Conservation (phyloP, 2,888 invertebrate species). For the Lithophane ornitopus region DNA sequence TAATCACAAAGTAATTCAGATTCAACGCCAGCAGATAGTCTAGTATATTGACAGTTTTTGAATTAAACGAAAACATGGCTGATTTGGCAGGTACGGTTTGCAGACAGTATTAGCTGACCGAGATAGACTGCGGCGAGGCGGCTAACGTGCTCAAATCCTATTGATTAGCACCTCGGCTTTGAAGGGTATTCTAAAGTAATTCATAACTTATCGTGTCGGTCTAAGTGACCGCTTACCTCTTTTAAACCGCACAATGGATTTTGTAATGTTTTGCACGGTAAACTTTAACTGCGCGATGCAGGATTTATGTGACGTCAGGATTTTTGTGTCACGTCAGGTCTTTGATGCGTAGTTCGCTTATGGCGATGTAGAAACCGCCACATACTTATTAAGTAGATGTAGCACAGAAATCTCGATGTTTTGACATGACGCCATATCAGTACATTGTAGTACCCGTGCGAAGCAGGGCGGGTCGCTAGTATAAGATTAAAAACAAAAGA, state of each 20-base stretch:
- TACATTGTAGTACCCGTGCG: background rate
- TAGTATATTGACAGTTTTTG: conserved; percentile 13
- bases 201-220: too few relatives aligned
- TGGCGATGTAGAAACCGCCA: too few relatives aligned
- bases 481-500: background rate
- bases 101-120: conserved; percentile 63
- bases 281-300: too few relatives aligned
- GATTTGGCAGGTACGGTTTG: conserved; percentile 37
- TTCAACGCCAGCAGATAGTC: background rate
- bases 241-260: background rate
- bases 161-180: conserved; percentile 40
- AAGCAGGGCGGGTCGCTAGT: background rate
- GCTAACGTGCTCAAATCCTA: conserved; percentile 57
- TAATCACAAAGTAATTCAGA: conserved; percentile 1
- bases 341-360: too few relatives aligned
- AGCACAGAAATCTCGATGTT: background rate
- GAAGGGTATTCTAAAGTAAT: conserved; percentile 14
- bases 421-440: background rate
- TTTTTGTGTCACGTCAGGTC: too few relatives aligned
- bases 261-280: too few relatives aligned
- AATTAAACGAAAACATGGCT: conserved; percentile 29
- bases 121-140: conserved; percentile 62
- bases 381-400: too few relatives aligned
- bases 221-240: background rate
- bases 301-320: too few relatives aligned